Percentiles rank a stretch among this genome's conserved stretches.
Conservation (phyloP, 2,113 vertebrate genomes). For the Oreochromis tanganicae region DNA sequence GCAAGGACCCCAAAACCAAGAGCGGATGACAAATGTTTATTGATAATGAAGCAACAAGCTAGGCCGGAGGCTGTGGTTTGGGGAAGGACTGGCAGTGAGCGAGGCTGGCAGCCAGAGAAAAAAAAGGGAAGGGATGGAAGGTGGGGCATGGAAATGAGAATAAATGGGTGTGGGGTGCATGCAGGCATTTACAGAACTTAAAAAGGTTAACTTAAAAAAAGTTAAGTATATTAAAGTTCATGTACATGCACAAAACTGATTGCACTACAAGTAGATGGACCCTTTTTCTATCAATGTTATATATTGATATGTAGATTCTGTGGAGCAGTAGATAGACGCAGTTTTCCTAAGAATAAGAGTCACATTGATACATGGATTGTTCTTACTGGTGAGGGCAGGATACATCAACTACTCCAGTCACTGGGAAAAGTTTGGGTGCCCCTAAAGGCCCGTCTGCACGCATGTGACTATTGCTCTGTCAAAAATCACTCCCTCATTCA, state of each 20-base stretch:
- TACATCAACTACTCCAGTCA: neutral
- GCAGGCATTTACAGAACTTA: neutral
- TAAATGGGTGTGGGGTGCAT: neutral
- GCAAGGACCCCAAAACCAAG: neutral
- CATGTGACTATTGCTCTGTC: neutral
- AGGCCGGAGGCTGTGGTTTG: neutral
- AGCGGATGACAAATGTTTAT: neutral
- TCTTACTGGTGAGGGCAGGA: neutral
- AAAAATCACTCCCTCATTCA: neutral
- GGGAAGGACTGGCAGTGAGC: neutral
- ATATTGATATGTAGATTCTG: neutral
- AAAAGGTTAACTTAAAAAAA: neutral
- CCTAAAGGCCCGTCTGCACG: neutral
- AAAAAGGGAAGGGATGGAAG: neutral
- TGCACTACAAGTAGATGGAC: neutral
- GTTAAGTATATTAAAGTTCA: neutral
- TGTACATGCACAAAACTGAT: neutral
- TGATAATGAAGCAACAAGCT: neutral
- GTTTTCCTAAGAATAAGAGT: neutral
- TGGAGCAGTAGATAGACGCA: neutral
- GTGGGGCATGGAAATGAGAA: neutral
- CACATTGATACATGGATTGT: neutral
- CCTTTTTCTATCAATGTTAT: neutral
- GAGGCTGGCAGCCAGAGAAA: neutral
- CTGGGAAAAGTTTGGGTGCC: neutral